These are phyloP conservation scores for Paralinhomoeus sp. DNA, from an alignment of 2,888 invertebrate genomes.

Conservation along the genomic window DNA sequence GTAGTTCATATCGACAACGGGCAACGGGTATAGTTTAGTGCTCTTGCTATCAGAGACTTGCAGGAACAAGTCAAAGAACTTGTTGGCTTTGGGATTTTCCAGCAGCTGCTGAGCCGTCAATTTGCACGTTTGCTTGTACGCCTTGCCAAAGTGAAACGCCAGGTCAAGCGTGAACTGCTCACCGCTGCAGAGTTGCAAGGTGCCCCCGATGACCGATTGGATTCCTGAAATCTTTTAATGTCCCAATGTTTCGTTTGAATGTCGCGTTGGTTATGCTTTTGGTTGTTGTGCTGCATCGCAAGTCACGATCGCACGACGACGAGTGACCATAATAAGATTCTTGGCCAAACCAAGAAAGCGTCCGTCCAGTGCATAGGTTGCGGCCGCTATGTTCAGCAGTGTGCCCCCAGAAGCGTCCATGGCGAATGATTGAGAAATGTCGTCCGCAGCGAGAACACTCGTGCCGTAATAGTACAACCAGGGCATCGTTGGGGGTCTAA, in stretches of 20 bases:
- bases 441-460: constrained; percentile 16
- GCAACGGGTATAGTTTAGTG: constrained; percentile 34
- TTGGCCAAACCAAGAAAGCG: no score
- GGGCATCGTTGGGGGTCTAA: constrained; percentile 15
- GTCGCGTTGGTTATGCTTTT: no score
- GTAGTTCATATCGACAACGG: constrained; percentile 35
- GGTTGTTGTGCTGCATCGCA: no score
- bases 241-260: no score
- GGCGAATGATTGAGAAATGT: constrained; percentile 10
- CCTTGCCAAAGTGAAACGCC: constrained; percentile 27
- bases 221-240: no score
- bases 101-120: constrained; percentile 7
- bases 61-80: constrained; percentile 37
- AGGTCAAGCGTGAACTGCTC: constrained; percentile 19
- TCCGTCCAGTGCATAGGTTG: no score
- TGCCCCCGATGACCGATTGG: no score
- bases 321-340: no score
- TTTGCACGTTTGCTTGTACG: constrained; percentile 15
- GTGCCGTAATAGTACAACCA: constrained; percentile 10
- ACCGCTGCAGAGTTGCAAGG: constrained; percentile 26
- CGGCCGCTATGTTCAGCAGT: neutral
- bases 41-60: constrained; percentile 25
- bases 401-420: constrained; percentile 1
- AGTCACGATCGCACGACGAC: no score
- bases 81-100: constrained; percentile 3